Evolutionary conservation across 2,113 vertebrate species (phyloP).

Genomic region (Hyla sarda): DNA sequence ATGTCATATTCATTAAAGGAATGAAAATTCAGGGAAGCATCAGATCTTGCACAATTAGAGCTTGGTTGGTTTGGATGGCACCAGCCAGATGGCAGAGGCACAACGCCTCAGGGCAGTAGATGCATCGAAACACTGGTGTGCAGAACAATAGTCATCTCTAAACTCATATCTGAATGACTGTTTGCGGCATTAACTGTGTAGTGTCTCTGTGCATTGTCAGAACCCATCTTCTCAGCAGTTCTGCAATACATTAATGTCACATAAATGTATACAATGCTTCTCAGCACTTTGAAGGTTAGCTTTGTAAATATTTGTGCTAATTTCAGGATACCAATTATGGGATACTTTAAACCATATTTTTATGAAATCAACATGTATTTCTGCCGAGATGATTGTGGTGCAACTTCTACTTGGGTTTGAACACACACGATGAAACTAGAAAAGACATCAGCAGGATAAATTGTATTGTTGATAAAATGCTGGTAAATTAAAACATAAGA

Average conservation of each 20-base stretch:
- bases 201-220: constrained; percentile 23
- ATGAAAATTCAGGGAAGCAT: constrained; percentile 30
- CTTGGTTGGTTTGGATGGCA: constrained; percentile 53
- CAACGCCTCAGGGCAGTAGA: constrained; percentile 58
- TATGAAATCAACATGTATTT: constrained; percentile 14
- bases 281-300: constrained; percentile 8
- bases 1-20: constrained; percentile 29
- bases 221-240: neutral
- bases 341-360: constrained; percentile 10
- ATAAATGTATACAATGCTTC: neutral
- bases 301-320: constrained; percentile 25
- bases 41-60: constrained; percentile 45
- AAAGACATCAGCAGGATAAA: neutral
- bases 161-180: constrained; percentile 61
- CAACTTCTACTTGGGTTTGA: neutral
- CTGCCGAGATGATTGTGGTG: neutral
- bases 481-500: neutral
- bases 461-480: neutral
- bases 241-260: constrained; percentile 14
- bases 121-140: constrained; percentile 60
- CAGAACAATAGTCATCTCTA: constrained; percentile 46
- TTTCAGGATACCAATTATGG: constrained; percentile 11
- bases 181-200: constrained; percentile 67
- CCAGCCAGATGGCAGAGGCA: constrained; percentile 68
- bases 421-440: neutral